These are phyloP conservation scores for Peromyscus nudipes DNA, from an alignment of 2,797 vertebrate genomes.

Conservation along the genomic window DNA sequence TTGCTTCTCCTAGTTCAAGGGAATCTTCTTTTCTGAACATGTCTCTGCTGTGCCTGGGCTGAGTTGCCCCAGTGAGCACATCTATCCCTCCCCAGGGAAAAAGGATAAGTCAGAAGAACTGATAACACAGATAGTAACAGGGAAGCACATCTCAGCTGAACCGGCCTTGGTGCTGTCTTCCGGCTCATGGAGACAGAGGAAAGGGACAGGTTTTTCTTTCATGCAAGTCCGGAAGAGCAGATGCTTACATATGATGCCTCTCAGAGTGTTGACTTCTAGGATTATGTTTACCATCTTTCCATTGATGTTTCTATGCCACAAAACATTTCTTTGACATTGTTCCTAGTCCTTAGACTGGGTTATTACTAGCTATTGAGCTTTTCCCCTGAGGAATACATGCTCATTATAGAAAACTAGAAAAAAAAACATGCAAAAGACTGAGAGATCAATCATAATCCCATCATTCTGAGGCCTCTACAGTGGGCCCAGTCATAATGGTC, in stretches of 20 bases:
- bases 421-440: neutral
- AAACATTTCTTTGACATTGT: neutral
- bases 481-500: neutral
- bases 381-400: neutral
- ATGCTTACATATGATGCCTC: neutral
- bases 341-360: neutral
- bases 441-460: neutral
- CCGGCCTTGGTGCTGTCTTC: neutral
- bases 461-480: neutral
- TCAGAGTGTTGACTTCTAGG: neutral
- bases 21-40: conserved; percentile 9
- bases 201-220: neutral
- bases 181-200: neutral
- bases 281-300: neutral
- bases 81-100: neutral
- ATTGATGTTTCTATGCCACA: neutral
- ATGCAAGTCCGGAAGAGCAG: neutral
- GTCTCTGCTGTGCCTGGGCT: neutral
- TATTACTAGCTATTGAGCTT: neutral
- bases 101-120: neutral
- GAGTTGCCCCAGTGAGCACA: neutral
- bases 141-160: no score
- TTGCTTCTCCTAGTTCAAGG: neutral
- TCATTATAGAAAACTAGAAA: neutral
- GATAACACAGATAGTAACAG: neutral